Conservation (phyloP, 2,888 invertebrate species). For the Drosophila dives region DNA sequence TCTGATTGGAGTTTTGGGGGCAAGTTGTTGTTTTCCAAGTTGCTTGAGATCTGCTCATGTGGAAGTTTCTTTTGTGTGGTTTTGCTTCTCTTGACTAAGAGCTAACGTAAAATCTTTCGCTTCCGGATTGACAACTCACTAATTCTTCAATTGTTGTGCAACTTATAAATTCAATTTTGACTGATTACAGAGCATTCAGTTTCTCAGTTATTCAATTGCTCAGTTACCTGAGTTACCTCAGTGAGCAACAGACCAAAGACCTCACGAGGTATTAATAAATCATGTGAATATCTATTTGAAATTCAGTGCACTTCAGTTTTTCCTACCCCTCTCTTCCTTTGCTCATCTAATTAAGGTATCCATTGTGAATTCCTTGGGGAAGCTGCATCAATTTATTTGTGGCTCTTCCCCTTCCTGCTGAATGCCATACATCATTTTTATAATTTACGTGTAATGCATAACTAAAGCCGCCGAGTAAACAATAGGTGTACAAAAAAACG, state of each 20-base stretch:
- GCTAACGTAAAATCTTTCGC: conserved; percentile 35
- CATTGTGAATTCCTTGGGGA: conserved; percentile 53
- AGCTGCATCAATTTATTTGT: conserved; percentile 36
- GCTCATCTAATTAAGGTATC: conserved; percentile 52
- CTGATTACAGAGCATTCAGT: conserved; percentile 18
- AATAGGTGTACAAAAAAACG: conserved; percentile 58
- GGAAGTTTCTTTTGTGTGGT: conserved; percentile 28
- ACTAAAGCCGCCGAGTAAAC: conserved; percentile 50
- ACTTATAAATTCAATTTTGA: conserved; percentile 46
- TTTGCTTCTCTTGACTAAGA: conserved; percentile 26
- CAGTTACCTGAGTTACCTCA: conserved; percentile 9
- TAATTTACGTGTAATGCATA: conserved; percentile 68
- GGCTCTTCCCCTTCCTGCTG: conserved; percentile 18
- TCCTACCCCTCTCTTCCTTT: background rate
- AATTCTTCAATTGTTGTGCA: conserved; percentile 56
- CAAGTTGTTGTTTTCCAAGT: conserved; percentile 11
- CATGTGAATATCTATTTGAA: conserved; percentile 51
- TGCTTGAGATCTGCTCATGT: conserved; percentile 30
- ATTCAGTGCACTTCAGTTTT: conserved; percentile 48
- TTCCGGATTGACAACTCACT: conserved; percentile 60
- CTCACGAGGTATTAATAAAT: conserved; percentile 44
- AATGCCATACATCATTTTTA: conserved; percentile 60
- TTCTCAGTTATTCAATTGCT: conserved; percentile 2
- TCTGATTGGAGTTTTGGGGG: conserved; percentile 40
- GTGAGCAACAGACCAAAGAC: conserved; percentile 2